Evolutionary conservation across 1,140 invertebrate species (phyloP).

Genomic region (Zaprionus gabonicus): DNA sequence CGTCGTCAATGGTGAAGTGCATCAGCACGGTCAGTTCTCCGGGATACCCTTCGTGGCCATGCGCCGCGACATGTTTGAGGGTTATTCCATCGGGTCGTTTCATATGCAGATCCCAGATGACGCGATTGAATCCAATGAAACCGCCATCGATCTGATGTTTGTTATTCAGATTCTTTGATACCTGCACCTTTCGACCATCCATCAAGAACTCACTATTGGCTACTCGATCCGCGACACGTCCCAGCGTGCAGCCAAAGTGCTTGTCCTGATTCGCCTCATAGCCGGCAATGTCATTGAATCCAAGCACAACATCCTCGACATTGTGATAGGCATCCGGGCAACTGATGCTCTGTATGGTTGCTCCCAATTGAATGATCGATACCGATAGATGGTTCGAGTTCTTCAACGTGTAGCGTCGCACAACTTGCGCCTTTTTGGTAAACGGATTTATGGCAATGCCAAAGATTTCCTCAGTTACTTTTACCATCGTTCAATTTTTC

Average conservation of each 20-base stretch:
- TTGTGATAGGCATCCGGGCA: slow-evolving; percentile 89
- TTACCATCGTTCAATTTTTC: slow-evolving; percentile 57
- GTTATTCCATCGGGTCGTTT: slow-evolving; percentile 77
- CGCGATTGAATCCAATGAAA: slow-evolving; percentile 92
- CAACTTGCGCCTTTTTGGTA: slow-evolving; percentile 73
- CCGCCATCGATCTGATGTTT: slow-evolving; percentile 94
- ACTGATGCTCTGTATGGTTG: slow-evolving; percentile 89
- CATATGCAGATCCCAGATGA: slow-evolving; percentile 86
- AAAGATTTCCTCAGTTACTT: slow-evolving; percentile 72
- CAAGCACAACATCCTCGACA: slow-evolving; percentile 89
- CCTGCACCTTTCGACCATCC: slow-evolving; percentile 87
- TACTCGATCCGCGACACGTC: slow-evolving; percentile 94
- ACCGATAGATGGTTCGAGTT: slow-evolving; percentile 86
- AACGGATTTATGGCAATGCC: slow-evolving; percentile 67
- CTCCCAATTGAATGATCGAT: slow-evolving; percentile 85
- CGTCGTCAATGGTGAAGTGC: slow-evolving; percentile 89
- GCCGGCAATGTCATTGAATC: slow-evolving; percentile 90
- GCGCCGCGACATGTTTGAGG: slow-evolving; percentile 89
- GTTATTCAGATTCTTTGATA: slow-evolving; percentile 89
- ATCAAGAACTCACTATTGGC: slow-evolving; percentile 88
- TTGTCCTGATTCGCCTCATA: slow-evolving; percentile 85
- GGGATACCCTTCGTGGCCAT: slow-evolving; percentile 95
- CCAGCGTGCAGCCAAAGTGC: slow-evolving; percentile 94
- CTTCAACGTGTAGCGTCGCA: slow-evolving; percentile 87
- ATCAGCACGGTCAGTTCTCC: slow-evolving; percentile 89